Conservation (phyloP, 2,113 vertebrate genomes). For the Centropristis striata region DNA sequence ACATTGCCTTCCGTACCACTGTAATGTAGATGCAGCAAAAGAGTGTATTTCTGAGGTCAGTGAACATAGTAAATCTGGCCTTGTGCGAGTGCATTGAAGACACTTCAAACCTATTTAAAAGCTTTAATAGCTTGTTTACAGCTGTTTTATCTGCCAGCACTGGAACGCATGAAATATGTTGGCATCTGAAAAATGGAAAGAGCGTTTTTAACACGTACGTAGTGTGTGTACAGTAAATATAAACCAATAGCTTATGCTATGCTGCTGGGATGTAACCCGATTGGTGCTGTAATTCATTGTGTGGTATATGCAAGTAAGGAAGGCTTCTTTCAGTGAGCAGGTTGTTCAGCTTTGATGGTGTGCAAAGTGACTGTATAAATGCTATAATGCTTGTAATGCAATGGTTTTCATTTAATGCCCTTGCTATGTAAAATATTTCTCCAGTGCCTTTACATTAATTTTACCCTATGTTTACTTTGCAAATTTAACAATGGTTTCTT, state of each 20-base stretch:
- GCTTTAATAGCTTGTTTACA: slow-evolving; percentile 38
- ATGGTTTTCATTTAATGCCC: slow-evolving; percentile 15
- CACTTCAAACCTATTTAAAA: slow-evolving; percentile 6
- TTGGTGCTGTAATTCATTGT: slow-evolving; percentile 3
- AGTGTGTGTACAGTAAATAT: slow-evolving; percentile 30
- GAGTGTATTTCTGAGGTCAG: background rate
- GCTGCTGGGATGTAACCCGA: slow-evolving; percentile 15
- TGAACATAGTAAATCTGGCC: slow-evolving; percentile 9
- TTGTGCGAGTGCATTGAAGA: background rate
- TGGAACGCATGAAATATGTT: slow-evolving; percentile 11
- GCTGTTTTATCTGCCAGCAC: slow-evolving; percentile 4
- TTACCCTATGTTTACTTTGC: slow-evolving; percentile 57
- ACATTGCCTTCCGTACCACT: background rate
- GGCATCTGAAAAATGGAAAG: slow-evolving; percentile 2
- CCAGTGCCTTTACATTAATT: slow-evolving; percentile 45
- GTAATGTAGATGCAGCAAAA: background rate
- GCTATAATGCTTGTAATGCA: slow-evolving; percentile 20
- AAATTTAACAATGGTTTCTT: background rate
- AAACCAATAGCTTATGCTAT: background rate
- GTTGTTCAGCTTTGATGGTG: slow-evolving; percentile 39
- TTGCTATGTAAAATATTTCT: slow-evolving; percentile 60
- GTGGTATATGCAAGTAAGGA: slow-evolving; percentile 21
- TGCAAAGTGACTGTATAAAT: slow-evolving; percentile 44
- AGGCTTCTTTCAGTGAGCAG: background rate
- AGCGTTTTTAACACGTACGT: slow-evolving; percentile 20